Conservation (phyloP, 2,113 vertebrate species). For the Emberiza fucata region DNA sequence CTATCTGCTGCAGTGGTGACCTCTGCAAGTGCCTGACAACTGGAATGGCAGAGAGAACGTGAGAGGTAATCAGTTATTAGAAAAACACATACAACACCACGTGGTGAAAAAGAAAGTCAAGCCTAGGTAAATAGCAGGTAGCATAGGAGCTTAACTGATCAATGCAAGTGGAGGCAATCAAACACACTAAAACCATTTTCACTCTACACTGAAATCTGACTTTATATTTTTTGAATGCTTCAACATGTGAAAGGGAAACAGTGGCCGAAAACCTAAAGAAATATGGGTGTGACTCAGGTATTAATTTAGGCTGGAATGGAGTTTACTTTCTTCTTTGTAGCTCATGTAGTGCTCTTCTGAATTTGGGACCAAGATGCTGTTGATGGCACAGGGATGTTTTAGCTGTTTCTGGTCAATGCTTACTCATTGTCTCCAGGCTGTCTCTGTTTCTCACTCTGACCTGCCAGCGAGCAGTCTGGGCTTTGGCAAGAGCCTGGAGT, state of each 20-base stretch:
- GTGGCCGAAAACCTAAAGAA: background rate
- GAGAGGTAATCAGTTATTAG: background rate
- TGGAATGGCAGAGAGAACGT: background rate
- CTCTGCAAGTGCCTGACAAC: background rate
- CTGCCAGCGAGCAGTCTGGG: fast-evolving
- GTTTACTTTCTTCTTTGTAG: background rate
- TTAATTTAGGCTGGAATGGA: background rate
- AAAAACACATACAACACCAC: fast-evolving
- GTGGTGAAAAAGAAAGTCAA: background rate
- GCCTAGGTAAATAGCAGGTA: background rate
- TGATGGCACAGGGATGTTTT: background rate
- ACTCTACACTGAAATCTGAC: background rate
- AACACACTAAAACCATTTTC: background rate
- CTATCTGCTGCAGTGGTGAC: background rate
- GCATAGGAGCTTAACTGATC: background rate
- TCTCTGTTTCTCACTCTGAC: background rate
- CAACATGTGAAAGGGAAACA: background rate
- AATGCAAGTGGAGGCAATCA: background rate
- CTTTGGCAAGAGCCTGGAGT: background rate
- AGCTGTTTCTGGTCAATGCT: background rate
- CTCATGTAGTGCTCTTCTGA: fast-evolving
- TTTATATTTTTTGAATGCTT: background rate
- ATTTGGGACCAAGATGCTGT: background rate
- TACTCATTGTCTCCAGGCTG: background rate
- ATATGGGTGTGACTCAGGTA: background rate